These are phyloP conservation scores for Hipposideros larvatus DNA, from an alignment of 2,797 vertebrate genomes.

Conservation along the genomic window DNA sequence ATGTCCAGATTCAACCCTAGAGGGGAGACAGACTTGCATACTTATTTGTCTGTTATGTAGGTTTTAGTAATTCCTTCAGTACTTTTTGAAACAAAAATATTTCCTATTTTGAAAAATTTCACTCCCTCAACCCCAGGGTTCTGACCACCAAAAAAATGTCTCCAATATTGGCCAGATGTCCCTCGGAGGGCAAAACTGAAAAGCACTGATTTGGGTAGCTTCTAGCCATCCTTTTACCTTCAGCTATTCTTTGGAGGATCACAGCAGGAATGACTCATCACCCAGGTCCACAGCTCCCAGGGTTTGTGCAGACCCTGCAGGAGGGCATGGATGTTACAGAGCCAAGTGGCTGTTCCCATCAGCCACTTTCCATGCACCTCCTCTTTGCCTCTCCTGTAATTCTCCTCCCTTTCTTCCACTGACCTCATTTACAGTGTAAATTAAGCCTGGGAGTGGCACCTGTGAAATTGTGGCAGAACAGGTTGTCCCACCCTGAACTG, in stretches of 20 bases:
- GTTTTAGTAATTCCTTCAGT: constrained; percentile 57
- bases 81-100: constrained; percentile 84
- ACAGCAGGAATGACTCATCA: not conserved
- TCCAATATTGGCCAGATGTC: not conserved
- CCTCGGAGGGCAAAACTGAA: not conserved
- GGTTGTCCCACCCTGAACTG: not conserved
- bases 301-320: not conserved
- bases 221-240: not conserved
- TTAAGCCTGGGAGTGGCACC: not conserved
- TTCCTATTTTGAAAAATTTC: constrained; percentile 48
- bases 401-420: not conserved
- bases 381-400: too few relatives aligned
- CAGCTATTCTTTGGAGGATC: too few relatives aligned
- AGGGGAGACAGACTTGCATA: constrained; percentile 33
- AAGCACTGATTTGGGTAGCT: not conserved
- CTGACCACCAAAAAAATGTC: not conserved
- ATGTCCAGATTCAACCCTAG: not conserved
- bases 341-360: too few relatives aligned
- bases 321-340: too few relatives aligned
- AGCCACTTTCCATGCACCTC: not conserved
- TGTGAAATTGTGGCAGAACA: not conserved
- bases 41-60: constrained; percentile 84
- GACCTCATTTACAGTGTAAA: constrained; percentile 10
- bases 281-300: not conserved
- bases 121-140: not conserved